Evolutionary conservation across 35 echinoderm and acorn worm species (phyloP).

Genomic region (Ptychodera flava): DNA sequence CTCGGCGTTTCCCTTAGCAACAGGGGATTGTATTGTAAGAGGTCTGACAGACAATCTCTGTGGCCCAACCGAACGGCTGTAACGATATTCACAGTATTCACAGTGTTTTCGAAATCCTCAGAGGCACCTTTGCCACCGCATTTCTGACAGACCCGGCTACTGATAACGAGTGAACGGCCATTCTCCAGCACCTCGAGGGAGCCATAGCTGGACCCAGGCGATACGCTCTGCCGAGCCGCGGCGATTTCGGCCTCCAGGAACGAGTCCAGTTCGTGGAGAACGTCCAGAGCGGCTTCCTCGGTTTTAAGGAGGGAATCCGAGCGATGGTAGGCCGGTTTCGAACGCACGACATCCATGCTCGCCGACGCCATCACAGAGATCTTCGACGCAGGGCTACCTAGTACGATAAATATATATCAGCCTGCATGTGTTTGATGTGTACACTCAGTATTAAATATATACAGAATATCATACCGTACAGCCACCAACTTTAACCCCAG

Average conservation of each 20-base stretch:
- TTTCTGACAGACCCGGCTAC: not conserved
- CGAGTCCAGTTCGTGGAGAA: not conserved
- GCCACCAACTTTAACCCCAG: too few relatives aligned
- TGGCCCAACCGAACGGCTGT: not conserved
- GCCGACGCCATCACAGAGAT: not conserved
- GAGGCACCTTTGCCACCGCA: not conserved
- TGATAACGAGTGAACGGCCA: too few relatives aligned
- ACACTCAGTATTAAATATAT: too few relatives aligned
- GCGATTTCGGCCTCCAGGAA: not conserved
- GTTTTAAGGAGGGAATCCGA: not conserved
- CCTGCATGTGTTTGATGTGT: too few relatives aligned
- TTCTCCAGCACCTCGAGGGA: too few relatives aligned
- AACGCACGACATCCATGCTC: not conserved
- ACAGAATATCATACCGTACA: too few relatives aligned
- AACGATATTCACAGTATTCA: not conserved
- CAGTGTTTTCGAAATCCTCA: not conserved
- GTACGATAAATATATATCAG: too few relatives aligned
- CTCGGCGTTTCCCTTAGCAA: not conserved
- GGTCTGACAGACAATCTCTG: not conserved
- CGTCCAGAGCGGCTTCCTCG: not conserved
- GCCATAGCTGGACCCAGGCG: too few relatives aligned
- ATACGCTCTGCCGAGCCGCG: too few relatives aligned
- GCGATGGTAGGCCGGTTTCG: not conserved
- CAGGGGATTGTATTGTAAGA: not conserved
- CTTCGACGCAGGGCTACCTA: too few relatives aligned